Evolutionary conservation across 2,888 invertebrate genomes (phyloP).

Genomic region (Microchrysa polita): DNA sequence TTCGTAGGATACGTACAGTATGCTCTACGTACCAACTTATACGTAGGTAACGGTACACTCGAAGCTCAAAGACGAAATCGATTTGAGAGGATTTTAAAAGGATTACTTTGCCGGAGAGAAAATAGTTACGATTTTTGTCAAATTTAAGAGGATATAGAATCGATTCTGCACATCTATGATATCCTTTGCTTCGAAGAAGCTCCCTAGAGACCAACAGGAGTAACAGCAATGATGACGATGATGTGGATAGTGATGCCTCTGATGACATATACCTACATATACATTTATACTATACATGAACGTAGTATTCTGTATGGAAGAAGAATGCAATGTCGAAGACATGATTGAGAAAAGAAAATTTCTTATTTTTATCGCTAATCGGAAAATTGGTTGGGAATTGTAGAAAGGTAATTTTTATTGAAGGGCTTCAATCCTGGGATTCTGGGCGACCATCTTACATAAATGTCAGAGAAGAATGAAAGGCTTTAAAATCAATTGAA

Average conservation of each 20-base stretch:
- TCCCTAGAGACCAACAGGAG: too few relatives aligned
- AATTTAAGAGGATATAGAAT: slow-evolving; percentile 40
- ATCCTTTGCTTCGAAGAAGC: not conserved
- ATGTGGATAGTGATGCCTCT: too few relatives aligned
- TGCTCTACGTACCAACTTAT: too few relatives aligned
- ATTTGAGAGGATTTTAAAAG: slow-evolving; percentile 48
- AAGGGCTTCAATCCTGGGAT: not conserved
- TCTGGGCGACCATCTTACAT: not conserved
- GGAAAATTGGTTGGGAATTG: slow-evolving; percentile 27
- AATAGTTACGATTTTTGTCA: slow-evolving; percentile 46
- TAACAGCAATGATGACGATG: not conserved
- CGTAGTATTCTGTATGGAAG: not conserved
- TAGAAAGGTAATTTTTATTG: slow-evolving; percentile 17
- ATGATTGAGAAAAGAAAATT: slow-evolving; percentile 21
- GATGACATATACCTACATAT: too few relatives aligned
- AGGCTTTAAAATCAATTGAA: slow-evolving; percentile 25
- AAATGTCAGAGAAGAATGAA: slow-evolving; percentile 8
- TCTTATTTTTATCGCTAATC: slow-evolving; percentile 33
- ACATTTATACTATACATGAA: too few relatives aligned
- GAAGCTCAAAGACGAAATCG: slow-evolving; percentile 45
- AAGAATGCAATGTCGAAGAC: not conserved
- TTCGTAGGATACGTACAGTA: too few relatives aligned
- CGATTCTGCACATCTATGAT: slow-evolving; percentile 22
- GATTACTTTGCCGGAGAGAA: slow-evolving; percentile 41
- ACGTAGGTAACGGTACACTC: not conserved